phyloP scores from a whole-genome alignment of 2,797 vertebrate genomes.

The Aeoliscus strigatus region DNA sequence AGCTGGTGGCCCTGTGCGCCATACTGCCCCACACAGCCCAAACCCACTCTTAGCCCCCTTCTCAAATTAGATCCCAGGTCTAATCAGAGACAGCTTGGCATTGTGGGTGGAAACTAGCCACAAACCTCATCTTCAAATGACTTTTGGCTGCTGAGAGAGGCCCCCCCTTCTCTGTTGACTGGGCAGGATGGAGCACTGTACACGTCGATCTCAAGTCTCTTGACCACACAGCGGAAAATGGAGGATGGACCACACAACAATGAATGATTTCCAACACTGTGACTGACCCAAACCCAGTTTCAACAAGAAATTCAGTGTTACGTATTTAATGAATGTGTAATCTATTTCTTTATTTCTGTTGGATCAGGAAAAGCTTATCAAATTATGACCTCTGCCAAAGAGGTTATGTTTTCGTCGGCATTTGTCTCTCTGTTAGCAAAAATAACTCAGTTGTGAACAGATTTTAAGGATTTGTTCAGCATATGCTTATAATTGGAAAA shows the following conservation, averaged over 20 bases:
- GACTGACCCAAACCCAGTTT: constrained; percentile 38
- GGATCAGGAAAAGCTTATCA: background rate
- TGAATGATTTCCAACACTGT: constrained; percentile 57
- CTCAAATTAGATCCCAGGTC: constrained; percentile 73
- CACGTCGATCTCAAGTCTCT: constrained; percentile 50
- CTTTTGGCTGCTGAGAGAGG: constrained; percentile 58
- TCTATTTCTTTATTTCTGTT: constrained; percentile 22
- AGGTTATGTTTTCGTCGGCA: no score
- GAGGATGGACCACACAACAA: constrained; percentile 67
- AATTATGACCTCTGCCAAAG: no score
- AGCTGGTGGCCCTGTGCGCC: constrained; percentile 42
- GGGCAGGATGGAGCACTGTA: constrained; percentile 59
- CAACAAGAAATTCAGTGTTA: constrained; percentile 27
- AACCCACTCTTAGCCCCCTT: constrained; percentile 49
- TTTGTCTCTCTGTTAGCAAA: no score
- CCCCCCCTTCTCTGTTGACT: constrained; percentile 63
- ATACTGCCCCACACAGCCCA: constrained; percentile 49
- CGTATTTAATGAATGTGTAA: no score
- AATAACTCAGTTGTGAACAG: no score
- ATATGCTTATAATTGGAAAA: no score
- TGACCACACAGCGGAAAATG: constrained; percentile 71
- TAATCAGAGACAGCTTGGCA: constrained; percentile 75
- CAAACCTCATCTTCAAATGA: constrained; percentile 74
- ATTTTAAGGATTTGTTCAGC: no score
- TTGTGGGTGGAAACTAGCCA: constrained; percentile 76